These are phyloP conservation scores for Thaumatotibia leucotreta DNA, from an alignment of 1,140 invertebrate genomes.

Conservation along the genomic window DNA sequence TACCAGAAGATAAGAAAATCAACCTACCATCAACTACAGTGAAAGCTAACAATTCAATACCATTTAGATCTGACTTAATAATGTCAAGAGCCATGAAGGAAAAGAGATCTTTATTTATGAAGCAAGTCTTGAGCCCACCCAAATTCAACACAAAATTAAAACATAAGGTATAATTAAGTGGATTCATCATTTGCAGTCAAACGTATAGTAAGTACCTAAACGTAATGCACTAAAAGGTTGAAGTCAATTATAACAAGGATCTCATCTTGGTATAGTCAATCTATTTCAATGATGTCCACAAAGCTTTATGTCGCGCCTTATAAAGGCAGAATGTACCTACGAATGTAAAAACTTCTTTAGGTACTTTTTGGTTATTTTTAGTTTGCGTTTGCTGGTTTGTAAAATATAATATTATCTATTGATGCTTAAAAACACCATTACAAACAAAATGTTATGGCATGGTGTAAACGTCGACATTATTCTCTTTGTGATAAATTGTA, in stretches of 20 bases:
- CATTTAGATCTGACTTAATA: slow-evolving; percentile 31
- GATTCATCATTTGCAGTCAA: slow-evolving; percentile 20
- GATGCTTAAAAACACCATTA: no score
- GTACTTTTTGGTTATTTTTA: no score
- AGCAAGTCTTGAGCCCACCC: slow-evolving; percentile 78
- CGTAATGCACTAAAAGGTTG: slow-evolving; percentile 37
- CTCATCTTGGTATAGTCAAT: slow-evolving; percentile 2
- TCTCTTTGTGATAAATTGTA: no score
- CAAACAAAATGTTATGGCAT: no score
- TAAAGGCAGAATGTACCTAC: no score
- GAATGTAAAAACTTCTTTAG: no score
- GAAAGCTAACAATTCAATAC: slow-evolving; percentile 32
- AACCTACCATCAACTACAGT: slow-evolving; percentile 28
- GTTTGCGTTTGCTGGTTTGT: no score
- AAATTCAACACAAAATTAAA: slow-evolving; percentile 74
- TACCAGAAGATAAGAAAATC: slow-evolving; percentile 39
- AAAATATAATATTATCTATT: no score
- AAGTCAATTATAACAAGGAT: slow-evolving; percentile 34
- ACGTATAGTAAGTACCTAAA: slow-evolving; percentile 25
- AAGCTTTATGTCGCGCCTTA: neutral
- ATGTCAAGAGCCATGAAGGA: slow-evolving; percentile 71
- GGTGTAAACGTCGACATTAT: no score
- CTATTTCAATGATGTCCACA: neutral
- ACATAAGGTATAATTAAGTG: slow-evolving; percentile 49
- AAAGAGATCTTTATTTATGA: slow-evolving; percentile 77